Conservation (phyloP, 2,113 vertebrate species). For the Mus pahari region DNA sequence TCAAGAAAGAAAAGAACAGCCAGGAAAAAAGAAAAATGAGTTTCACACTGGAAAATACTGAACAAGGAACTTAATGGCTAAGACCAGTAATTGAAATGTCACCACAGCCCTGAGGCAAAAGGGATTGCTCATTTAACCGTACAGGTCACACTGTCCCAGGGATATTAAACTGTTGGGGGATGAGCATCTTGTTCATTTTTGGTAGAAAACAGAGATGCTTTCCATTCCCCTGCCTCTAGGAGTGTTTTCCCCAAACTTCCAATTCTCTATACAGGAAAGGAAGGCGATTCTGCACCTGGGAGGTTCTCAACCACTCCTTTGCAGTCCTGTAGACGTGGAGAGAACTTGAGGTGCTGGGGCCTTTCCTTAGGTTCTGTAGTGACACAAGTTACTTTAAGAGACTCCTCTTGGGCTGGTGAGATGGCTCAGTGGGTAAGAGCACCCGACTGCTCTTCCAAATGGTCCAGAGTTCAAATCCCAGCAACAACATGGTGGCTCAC, state of each 20-base stretch:
- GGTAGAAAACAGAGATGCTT: background rate
- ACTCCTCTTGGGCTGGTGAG: no score
- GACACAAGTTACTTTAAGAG: background rate
- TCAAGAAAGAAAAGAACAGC: background rate
- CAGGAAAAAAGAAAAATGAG: background rate
- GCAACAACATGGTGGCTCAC: no score
- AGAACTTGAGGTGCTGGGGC: background rate
- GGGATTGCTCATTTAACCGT: background rate
- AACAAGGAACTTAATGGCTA: background rate
- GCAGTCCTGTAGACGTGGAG: background rate
- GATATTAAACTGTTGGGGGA: background rate
- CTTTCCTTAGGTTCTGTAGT: background rate
- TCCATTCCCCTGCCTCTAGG: background rate
- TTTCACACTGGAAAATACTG: background rate
- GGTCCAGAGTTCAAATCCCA: no score
- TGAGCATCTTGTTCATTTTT: constrained; percentile 1
- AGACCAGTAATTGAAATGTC: background rate
- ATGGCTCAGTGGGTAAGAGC: no score
- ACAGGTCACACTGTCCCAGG: constrained; percentile 17
- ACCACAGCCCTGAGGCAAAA: background rate
- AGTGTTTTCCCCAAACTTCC: background rate
- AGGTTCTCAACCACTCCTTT: background rate
- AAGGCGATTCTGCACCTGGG: background rate
- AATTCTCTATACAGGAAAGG: background rate
- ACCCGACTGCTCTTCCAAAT: no score